A percentile compares a stretch with the other conserved stretches of the same genome.
These are phyloP conservation scores for Listronotus oregonensis DNA, from an alignment of 1,140 invertebrate genomes.

Conservation along the genomic window DNA sequence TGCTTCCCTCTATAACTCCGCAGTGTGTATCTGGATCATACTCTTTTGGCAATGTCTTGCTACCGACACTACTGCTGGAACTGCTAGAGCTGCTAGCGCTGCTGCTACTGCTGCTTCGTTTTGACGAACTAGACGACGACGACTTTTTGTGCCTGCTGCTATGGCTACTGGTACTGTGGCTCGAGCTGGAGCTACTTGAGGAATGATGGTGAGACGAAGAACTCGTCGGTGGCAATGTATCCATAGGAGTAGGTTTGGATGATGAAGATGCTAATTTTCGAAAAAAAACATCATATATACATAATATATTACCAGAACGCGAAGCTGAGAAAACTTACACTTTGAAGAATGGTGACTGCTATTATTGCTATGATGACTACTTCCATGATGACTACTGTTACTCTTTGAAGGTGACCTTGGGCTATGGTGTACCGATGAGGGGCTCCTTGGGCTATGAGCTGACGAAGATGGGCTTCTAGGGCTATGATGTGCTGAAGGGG, in stretches of 20 bases:
- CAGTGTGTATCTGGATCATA: slow-evolving; percentile 49
- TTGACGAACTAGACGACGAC: slow-evolving; percentile 17
- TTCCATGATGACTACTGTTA: slow-evolving; percentile 8
- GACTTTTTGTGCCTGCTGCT: slow-evolving; percentile 25
- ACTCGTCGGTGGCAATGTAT: slow-evolving; percentile 16
- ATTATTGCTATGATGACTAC: slow-evolving; percentile 7
- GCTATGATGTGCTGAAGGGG: neutral
- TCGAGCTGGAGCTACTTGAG: slow-evolving; percentile 6
- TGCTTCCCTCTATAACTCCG: slow-evolving; percentile 46
- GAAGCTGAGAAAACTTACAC: slow-evolving; percentile 5
- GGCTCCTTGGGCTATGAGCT: slow-evolving; percentile 2
- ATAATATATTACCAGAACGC: neutral
- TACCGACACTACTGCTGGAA: slow-evolving; percentile 32
- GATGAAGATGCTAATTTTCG: neutral
- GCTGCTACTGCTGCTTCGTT: slow-evolving; percentile 16
- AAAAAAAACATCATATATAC: too few species aligned
- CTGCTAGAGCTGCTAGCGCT: slow-evolving; percentile 31
- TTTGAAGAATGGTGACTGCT: slow-evolving; percentile 14
- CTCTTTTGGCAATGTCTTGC: slow-evolving; percentile 37
- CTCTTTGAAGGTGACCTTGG: slow-evolving; percentile 11
- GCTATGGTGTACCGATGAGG: slow-evolving; percentile 17
- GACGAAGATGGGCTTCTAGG: slow-evolving; percentile 2
- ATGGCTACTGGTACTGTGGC: slow-evolving; percentile 25
- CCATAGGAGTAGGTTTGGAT: slow-evolving; percentile 17
- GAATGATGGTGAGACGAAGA: slow-evolving; percentile 21